These are phyloP conservation scores for Engraulis encrasicolus DNA, from an alignment of 2,113 vertebrate genomes.

Conservation along the genomic window DNA sequence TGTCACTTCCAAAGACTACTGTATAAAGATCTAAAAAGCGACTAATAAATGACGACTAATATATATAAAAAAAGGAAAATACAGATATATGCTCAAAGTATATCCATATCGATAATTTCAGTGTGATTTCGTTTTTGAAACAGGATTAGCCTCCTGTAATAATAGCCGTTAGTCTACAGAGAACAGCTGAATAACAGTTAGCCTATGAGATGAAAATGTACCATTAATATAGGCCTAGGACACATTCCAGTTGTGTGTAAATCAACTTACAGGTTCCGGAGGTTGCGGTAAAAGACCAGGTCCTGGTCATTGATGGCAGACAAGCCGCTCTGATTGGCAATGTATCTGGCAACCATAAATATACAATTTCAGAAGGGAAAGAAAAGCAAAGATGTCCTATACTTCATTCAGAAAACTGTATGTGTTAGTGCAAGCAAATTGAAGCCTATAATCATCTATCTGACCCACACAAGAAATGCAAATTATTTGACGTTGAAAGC, in stretches of 20 bases:
- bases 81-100: no score
- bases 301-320: constrained; percentile 93
- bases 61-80: no score
- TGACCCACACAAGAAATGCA: not conserved
- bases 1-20: not conserved
- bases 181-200: not conserved
- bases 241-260: not conserved
- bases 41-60: not conserved
- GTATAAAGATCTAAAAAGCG: not conserved
- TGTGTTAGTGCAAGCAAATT: no score
- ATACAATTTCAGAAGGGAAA: not conserved
- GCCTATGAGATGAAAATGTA: no score
- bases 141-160: not conserved
- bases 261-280: constrained; percentile 93
- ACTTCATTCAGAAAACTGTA: no score
- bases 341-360: constrained; percentile 84
- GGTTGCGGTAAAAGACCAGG: constrained; percentile 87
- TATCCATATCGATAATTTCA: not conserved
- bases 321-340: constrained; percentile 89
- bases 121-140: not conserved
- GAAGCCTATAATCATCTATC: not conserved
- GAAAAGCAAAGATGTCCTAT: not conserved
- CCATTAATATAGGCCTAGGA: no score
- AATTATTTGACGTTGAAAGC: not conserved
- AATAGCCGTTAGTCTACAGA: not conserved